A percentile compares a stretch with the other conserved stretches of the same genome.
phyloP scores from a whole-genome alignment of 2,113 vertebrate species.

The Spermophilus dauricus region DNA sequence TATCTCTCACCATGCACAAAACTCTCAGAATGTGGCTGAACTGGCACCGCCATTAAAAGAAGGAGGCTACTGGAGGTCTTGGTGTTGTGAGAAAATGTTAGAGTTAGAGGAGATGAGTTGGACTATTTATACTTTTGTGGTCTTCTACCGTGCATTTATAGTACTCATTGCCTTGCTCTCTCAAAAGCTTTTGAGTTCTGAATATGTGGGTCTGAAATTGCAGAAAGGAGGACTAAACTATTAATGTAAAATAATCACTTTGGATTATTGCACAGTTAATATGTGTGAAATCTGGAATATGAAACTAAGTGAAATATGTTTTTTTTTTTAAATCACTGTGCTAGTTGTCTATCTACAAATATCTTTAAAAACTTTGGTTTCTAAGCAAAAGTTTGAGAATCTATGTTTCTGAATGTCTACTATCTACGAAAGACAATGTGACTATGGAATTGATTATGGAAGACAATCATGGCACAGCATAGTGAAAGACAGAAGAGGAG shows the following conservation, averaged over 20 bases:
- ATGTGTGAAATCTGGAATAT: not conserved
- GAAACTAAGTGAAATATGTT: not conserved
- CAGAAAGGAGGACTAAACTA: not conserved
- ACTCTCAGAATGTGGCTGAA: constrained; percentile 49
- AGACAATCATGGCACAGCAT: not conserved
- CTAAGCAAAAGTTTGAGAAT: not conserved
- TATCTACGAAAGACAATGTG: not conserved
- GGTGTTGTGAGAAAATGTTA: constrained; percentile 21
- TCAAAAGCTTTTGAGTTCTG: not conserved
- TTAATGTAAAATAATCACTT: not conserved
- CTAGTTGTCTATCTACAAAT: not conserved
- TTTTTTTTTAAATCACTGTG: not conserved
- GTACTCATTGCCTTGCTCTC: not conserved
- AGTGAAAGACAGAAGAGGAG: not conserved
- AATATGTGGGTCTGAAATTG: not conserved
- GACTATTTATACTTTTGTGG: not conserved
- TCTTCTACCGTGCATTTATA: not conserved
- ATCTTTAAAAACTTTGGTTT: not conserved
- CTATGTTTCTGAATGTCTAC: constrained; percentile 31
- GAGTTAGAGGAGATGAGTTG: not conserved
- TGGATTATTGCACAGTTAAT: not conserved
- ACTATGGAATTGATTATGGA: not conserved
- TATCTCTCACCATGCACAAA: too few species aligned
- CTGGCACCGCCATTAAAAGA: constrained; percentile 33
- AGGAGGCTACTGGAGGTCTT: constrained; percentile 29